These are phyloP conservation scores for Orthonevra nobilis DNA, from an alignment of 2,888 invertebrate genomes.

Conservation along the genomic window DNA sequence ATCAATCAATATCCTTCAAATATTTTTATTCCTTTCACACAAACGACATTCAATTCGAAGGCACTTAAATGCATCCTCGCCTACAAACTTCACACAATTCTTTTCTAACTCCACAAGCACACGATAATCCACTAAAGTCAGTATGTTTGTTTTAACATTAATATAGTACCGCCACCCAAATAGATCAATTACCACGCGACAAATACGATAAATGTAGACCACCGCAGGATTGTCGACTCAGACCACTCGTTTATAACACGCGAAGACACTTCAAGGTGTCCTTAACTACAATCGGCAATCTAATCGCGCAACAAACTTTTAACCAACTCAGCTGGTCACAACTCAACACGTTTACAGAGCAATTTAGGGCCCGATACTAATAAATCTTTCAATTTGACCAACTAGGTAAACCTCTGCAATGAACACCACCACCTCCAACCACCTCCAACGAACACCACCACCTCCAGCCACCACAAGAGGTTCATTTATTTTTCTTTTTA, in stretches of 20 bases:
- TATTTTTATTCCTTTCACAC: too few relatives aligned
- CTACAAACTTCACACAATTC: not conserved
- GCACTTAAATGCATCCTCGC: too few relatives aligned
- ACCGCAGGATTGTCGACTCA: constrained; percentile 30
- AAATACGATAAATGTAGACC: constrained; percentile 28
- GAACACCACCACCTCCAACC: constrained; percentile 22
- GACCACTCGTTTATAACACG: constrained; percentile 17
- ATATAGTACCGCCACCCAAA: constrained; percentile 39
- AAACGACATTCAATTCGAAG: too few relatives aligned
- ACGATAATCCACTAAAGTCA: not conserved
- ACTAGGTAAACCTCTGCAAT: constrained; percentile 55
- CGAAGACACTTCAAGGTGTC: constrained; percentile 1
- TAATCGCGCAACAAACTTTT: constrained; percentile 6
- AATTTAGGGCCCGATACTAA: constrained; percentile 64
- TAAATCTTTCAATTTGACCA: constrained; percentile 52
- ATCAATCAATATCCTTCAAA: too few relatives aligned
- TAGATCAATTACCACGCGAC: constrained; percentile 57
- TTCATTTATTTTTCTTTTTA: constrained; percentile 6
- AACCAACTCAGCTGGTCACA: constrained; percentile 32
- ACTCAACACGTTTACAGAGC: constrained; percentile 56
- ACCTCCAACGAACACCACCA: constrained; percentile 15
- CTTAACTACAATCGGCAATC: constrained; percentile 21
- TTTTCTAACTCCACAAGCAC: not conserved
- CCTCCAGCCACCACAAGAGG: constrained; percentile 29
- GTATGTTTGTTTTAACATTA: not conserved